A percentile compares a stretch with the other conserved stretches of the same genome.
Evolutionary conservation across 2,797 vertebrate species (phyloP).

Genomic region (Siniperca obscura): DNA sequence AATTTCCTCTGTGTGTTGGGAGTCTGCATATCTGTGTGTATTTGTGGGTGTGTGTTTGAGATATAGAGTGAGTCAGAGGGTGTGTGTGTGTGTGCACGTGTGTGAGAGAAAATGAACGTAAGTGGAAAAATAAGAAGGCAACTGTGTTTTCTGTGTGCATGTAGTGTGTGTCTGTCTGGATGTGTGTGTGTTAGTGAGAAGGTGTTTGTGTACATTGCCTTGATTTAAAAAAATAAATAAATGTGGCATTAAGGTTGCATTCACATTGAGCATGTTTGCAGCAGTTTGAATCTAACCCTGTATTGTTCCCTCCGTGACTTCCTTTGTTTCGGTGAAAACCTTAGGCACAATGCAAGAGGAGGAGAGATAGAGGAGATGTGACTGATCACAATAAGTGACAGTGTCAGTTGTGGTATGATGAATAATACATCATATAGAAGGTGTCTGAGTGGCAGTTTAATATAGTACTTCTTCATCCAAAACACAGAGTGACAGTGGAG

Average conservation of each 20-base stretch:
- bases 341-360: too few species aligned
- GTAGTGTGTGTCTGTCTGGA: background rate
- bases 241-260: background rate
- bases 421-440: too few species aligned
- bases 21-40: conserved; percentile 8
- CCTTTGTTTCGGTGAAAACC: too few species aligned
- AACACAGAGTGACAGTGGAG: too few species aligned
- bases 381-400: too few species aligned
- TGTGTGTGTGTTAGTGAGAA: background rate
- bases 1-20: conserved; percentile 44
- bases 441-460: too few species aligned
- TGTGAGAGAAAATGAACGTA: background rate
- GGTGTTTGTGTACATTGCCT: background rate
- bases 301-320: background rate
- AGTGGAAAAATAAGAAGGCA: background rate
- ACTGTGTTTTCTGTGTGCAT: background rate
- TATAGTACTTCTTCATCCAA: too few species aligned
- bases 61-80: background rate
- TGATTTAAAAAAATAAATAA: background rate
- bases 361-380: too few species aligned
- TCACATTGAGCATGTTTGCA: background rate
- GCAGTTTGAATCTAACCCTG: background rate
- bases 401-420: too few species aligned
- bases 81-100: background rate
- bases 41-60: conserved; percentile 8